Percentiles rank a stretch among this genome's conserved stretches.
phyloP scores from a whole-genome alignment of 2,113 vertebrate species.

The Ailurus styani region DNA sequence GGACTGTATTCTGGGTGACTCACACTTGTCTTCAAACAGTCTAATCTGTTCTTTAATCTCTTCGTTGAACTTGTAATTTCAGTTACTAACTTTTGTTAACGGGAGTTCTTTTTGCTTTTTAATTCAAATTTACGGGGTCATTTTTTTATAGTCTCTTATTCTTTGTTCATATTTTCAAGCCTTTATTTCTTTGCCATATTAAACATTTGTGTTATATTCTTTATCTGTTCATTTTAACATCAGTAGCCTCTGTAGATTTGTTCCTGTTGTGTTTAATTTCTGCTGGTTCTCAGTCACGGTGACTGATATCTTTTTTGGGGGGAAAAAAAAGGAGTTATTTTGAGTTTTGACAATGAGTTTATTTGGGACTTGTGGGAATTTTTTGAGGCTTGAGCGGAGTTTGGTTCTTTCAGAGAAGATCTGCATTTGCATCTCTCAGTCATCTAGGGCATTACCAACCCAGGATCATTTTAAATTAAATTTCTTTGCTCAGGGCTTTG shows the following conservation, averaged over 20 bases:
- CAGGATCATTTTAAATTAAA: background rate
- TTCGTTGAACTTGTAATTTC: background rate
- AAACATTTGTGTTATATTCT: background rate
- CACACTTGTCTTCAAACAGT: background rate
- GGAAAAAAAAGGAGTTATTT: background rate
- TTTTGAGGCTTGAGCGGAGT: background rate
- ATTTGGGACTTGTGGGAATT: background rate
- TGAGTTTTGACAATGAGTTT: background rate
- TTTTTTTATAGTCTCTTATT: background rate
- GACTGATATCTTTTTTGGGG: background rate
- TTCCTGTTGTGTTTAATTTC: background rate
- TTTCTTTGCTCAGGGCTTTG: background rate
- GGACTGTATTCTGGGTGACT: background rate
- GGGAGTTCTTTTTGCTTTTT: background rate
- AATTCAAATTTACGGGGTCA: background rate
- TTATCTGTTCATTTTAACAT: background rate
- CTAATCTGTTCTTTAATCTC: background rate
- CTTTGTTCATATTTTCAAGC: background rate
- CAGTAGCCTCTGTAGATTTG: background rate
- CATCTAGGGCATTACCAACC: background rate
- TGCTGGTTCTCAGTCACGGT: background rate
- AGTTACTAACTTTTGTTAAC: background rate
- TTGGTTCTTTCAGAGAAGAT: background rate
- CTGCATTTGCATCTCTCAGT: background rate
- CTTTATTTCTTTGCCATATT: background rate